Percentiles rank a stretch among this genome's conserved stretches.
Conservation (phyloP, 2,113 vertebrate species). For the Poicephalus gulielmi region DNA sequence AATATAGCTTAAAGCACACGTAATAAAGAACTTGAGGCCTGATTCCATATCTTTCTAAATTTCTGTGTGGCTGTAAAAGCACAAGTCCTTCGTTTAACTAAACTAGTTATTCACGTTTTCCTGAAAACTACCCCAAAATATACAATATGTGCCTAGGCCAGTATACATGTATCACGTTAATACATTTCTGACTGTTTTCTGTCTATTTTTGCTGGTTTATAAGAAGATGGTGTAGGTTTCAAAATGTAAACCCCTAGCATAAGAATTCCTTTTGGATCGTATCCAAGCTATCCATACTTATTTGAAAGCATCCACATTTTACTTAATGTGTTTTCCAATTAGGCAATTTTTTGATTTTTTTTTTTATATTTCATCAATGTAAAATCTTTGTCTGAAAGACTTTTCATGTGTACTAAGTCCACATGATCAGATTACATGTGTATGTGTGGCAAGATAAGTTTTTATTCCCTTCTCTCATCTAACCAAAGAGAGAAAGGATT, state of each 20-base stretch:
- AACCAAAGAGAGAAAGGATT: not conserved
- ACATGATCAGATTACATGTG: not conserved
- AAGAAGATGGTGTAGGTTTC: not conserved
- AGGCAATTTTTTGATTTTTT: not conserved
- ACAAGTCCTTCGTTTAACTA: not conserved
- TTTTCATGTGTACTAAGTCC: not conserved
- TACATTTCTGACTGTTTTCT: not conserved
- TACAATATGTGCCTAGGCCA: not conserved
- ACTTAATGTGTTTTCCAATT: not conserved
- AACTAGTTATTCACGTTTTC: rapidly evolving
- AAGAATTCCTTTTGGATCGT: not conserved
- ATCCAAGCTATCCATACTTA: not conserved
- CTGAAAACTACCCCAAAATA: not conserved
- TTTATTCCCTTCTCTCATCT: not conserved
- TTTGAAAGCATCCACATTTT: not conserved
- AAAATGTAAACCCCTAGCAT: not conserved
- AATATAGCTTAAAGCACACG: not conserved
- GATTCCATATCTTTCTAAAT: not conserved
- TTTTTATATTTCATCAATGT: not conserved
- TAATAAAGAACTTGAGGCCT: not conserved
- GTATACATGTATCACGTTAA: rapidly evolving
- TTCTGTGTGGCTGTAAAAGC: not conserved
- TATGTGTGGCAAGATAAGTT: not conserved
- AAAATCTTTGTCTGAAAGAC: not conserved
- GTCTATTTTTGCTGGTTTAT: not conserved